phyloP scores from a whole-genome alignment of 2,888 invertebrate genomes.

The Drosophila merina region DNA sequence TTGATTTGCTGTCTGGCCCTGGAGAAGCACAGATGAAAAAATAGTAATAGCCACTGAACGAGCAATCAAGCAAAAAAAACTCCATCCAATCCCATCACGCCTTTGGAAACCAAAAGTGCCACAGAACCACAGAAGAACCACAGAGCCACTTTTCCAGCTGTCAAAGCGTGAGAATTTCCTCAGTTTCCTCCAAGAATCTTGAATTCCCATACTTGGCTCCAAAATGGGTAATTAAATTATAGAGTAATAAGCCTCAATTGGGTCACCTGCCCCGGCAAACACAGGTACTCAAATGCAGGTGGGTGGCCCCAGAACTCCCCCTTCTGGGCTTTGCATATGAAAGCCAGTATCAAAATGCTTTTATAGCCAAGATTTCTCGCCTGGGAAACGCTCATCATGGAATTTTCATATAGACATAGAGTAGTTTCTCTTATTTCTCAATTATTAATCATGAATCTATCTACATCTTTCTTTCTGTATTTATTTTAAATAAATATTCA shows the following conservation, averaged over 20 bases:
- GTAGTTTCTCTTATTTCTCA: background rate
- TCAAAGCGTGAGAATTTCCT: constrained; percentile 44
- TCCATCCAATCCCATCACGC: constrained; percentile 40
- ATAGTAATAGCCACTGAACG: constrained; percentile 18
- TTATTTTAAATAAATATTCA: no score
- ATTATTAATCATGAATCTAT: background rate
- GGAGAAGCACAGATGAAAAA: constrained; percentile 21
- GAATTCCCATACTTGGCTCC: constrained; percentile 1
- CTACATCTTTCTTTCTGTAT: no score
- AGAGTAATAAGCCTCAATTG: constrained; percentile 67
- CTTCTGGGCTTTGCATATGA: constrained; percentile 21
- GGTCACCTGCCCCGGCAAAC: constrained; percentile 57
- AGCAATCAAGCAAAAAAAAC: constrained; percentile 49
- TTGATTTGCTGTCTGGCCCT: constrained; percentile 31
- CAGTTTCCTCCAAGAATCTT: background rate
- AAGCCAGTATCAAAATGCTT: constrained; percentile 6
- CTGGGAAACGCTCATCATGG: constrained; percentile 30
- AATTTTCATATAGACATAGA: constrained; percentile 17
- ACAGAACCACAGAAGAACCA: constrained; percentile 31
- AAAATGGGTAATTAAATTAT: constrained; percentile 43
- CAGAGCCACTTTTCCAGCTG: constrained; percentile 37
- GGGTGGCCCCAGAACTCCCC: constrained; percentile 23
- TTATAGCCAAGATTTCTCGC: constrained; percentile 12
- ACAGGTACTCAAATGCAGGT: constrained; percentile 49
- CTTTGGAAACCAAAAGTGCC: constrained; percentile 67